Evolutionary conservation across 64 coral and sea anemone genomes (phyloP), one percentile per base, ranked within the genome.

Genomic region (Actinia tenebrosa): DNA sequence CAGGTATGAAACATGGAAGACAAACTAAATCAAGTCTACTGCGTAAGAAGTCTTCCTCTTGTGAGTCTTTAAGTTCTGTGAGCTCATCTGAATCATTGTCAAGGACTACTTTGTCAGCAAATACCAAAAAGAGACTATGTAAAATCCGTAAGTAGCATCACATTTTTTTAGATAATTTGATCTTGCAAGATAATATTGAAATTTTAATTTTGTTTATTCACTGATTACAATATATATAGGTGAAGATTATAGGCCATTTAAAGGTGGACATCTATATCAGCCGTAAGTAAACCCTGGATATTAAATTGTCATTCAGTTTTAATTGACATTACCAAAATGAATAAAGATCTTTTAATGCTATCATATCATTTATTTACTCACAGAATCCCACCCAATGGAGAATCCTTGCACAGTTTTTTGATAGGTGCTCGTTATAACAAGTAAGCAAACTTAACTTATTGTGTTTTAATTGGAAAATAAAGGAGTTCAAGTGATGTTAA

Each of bases 21-120:
- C 93, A 92, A 64, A 98, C 96, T 16, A 95, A 92, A 82, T 89
- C 96, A 80, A 98, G 97, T 83, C 86, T 99, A 87, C 87, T 99
- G 20, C 89, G 97, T 71, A 93, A 82, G 44, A 90, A 99, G 71
- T 95, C 97, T 61, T 54, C 83, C 8, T 92, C 88, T 10, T 84
- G 87, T 84, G 82, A 80, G 3, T 96, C 94, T 22, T 66, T 92
- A 13, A 75, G 54, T 13, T 89, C 88, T 10, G 22, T 30, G 43
- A 82, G 88, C 53, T 83, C 71, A 46, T 64, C 64, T 27, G 84
- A 71, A 46, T 86, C 77, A 77, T 26, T 23, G 4, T 47, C 46
- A 13, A 23, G 68, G 23, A 56, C 44, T 19, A 82, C 52, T 50
- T 5, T 50, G 61, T 15, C 58, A 68, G 53, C 82, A 81, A 83